Conservation (phyloP, 2,113 vertebrate genomes). For the Clupea harengus region DNA sequence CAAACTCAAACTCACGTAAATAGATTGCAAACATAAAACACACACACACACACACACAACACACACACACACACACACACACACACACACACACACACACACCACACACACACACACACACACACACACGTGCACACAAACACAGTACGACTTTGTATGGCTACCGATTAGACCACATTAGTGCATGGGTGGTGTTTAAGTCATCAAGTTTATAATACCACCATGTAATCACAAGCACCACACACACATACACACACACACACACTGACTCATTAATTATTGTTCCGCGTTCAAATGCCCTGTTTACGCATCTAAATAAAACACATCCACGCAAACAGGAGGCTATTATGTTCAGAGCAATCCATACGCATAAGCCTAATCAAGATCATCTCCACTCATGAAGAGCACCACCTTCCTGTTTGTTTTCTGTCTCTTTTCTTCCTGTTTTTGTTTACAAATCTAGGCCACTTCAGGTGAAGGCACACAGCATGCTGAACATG, state of each 20-base stretch:
- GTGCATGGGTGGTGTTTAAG: too few species aligned
- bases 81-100: constrained; percentile 8
- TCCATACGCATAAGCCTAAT: background rate
- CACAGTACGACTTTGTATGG: too few species aligned
- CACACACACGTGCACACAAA: background rate
- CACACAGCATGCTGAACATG: background rate
- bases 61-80: background rate
- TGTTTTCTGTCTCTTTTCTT: background rate
- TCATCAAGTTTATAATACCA: too few species aligned
- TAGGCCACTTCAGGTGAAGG: background rate
- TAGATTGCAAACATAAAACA: background rate
- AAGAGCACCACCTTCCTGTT: background rate
- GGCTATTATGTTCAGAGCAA: background rate
- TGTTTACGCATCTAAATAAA: background rate
- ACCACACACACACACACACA: constrained; percentile 13
- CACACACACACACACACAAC: constrained; percentile 21
- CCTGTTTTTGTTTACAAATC: background rate
- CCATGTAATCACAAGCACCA: constrained; percentile 20
- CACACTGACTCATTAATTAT: background rate
- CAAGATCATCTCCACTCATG: background rate
- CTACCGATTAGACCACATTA: background rate
- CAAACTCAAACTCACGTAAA: background rate
- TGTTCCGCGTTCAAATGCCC: background rate
- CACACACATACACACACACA: constrained; percentile 23
- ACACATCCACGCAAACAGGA: background rate